A percentile compares a stretch with the other conserved stretches of the same genome.
Evolutionary conservation across 1,140 invertebrate genomes (phyloP).

Genomic region (Drosophila rhopaloa): DNA sequence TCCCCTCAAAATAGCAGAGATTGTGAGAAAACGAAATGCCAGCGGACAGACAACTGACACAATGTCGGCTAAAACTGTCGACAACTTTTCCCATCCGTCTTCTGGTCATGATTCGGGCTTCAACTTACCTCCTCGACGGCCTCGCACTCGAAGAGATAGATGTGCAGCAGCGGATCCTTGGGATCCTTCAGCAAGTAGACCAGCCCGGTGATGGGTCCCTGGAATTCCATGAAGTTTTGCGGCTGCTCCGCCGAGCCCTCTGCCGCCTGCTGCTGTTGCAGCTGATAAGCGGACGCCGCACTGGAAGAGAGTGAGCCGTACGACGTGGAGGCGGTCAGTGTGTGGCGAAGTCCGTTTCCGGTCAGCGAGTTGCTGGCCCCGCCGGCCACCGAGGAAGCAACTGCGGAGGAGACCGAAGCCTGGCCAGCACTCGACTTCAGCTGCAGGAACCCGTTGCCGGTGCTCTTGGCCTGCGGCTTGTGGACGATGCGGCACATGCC

Average conservation of each 20-base stretch:
- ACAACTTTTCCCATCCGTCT: conserved; percentile 53
- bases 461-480: conserved; percentile 71
- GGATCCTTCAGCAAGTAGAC: conserved; percentile 88
- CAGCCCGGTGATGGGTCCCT: conserved; percentile 79
- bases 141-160: conserved; percentile 88
- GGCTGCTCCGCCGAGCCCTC: conserved; percentile 59
- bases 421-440: conserved; percentile 56
- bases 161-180: conserved; percentile 87
- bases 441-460: conserved; percentile 79
- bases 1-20: conserved; percentile 32
- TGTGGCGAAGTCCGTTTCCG: conserved; percentile 62
- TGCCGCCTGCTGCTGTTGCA: conserved; percentile 52
- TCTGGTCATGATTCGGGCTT: conserved; percentile 8
- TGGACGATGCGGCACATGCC: conserved; percentile 84
- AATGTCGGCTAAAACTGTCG: conserved; percentile 40
- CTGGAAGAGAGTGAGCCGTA: conserved; percentile 79
- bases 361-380: conserved; percentile 38
- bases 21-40: conserved; percentile 17
- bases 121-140: conserved; percentile 87
- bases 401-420: conserved; percentile 16
- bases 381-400: conserved; percentile 27
- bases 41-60: conserved; percentile 38
- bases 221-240: conserved; percentile 84
- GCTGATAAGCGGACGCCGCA: conserved; percentile 71
- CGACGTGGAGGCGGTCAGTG: conserved; percentile 79